Base-by-base conservation (phyloP, 2,113 vertebrate species). In the Coptodon bakossiorum region DNA sequence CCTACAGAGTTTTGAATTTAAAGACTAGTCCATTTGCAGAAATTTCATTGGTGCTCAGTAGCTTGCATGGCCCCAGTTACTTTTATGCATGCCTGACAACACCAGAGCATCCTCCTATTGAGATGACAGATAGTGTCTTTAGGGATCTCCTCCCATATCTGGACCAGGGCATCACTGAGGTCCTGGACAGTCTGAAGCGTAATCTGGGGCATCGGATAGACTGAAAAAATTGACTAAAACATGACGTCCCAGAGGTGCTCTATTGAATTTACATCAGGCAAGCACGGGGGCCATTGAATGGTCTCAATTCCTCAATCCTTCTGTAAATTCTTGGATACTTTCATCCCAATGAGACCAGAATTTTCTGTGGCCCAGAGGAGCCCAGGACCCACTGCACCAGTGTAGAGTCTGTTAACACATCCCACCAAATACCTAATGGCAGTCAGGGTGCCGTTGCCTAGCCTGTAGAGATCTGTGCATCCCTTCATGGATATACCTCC, bases 111-210 rank as follows among this genome's bases (percentile, higher is more conserved):
- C 31, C 17, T 68, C 61, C 61, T 68, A 66, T 0, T 68, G 61
- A 68, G 10, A 5, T 0, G 34, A 22, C 11, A 13, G 6, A 38
- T 66, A n/a, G 1, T 38, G 34, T 66, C 0, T 36, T 66, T 36
- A 22, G 61, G 61, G 31, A 66, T 38, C 9, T 66, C 34, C 61
- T n/a, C 19, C 61, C 61, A 36, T 1, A 66, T 2, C 31, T 66
- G 19, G 61, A 68, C 61, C 1, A 22, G 61, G 19, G 4, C 19
- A 61, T 4, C 57, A 61, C 14, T 61, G 57, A 66, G 34, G 19
- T 22, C 61, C 61, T 66, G 61, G 13, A 68, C 3, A 68, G 61
- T 22, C 19, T 68, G 34, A 68, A 38, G 19, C 3, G 3, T 38
- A 68, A 68, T 22, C 11, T 68, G 19, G 63, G 34, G 61, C 31